Evolutionary conservation across 2,888 invertebrate species (phyloP), one percentile per base, ranked within the genome.

Genomic region (Melinaea menophilus): DNA sequence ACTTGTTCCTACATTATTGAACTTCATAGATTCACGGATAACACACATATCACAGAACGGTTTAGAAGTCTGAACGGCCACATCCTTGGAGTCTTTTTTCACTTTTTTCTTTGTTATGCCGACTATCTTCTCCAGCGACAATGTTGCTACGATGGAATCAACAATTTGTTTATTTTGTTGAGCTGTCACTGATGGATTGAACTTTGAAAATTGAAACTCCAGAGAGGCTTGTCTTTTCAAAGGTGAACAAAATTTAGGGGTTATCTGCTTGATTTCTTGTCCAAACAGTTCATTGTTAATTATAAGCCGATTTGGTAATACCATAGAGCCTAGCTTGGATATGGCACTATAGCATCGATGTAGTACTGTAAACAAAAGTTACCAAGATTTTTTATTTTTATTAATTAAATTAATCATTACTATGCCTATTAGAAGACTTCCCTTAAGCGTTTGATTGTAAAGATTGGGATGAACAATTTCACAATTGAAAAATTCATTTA

Each of bases 41-140:
- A 84, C 85, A 69, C 90, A 90, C 54, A 84, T 76, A 56, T 90
- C 90, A 70, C 90, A 90, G 61, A 77, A 82, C 1, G 84, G 79
- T 65, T 80, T 85, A 33, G 74, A 74, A 0, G 90, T 90, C 73
- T 90, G 90, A 9, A 83, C 82, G 0, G 82, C 84, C n/a, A 76
- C 86, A 65, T 89, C 88, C 70, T 80, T 85, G 71, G 78, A 81
- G 58, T 84, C 73, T 69, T 79, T 83, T 31, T 68, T 71, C 4
- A 68, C 54, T 55, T 81, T 85, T 72, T 79, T 85, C 75, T 81
- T 85, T n/a, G 81, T 75, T 48, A 79, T 80, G 5, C 78, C 69
- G n/a, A 86, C 75, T 31, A 83, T 64, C 61, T 84, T 81, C 45
- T 84, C 82, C 54, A 89, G 69, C 7, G 84, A 84, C 35, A 90